Percentiles rank a stretch among this genome's conserved stretches.
phyloP scores from a whole-genome alignment of 2,113 vertebrate species.

The Pseudorhombus dupliciocellatus region DNA sequence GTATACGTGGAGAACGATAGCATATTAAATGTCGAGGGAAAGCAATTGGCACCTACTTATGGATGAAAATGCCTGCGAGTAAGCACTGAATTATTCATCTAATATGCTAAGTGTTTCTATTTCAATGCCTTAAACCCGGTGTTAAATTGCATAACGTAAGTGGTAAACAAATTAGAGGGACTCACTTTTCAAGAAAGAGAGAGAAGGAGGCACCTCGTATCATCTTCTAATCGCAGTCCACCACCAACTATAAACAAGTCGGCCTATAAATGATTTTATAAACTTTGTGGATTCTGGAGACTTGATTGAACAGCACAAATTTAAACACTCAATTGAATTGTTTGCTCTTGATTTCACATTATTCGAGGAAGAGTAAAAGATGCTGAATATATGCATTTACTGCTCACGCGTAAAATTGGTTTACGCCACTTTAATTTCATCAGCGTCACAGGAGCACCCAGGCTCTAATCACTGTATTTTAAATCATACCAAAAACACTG shows the following conservation, averaged over 20 bases:
- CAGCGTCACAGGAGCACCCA: conserved; percentile 9
- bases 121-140: conserved; percentile 57
- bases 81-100: conserved; percentile 74
- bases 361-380: conserved; percentile 9
- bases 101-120: conserved; percentile 73
- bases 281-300: not conserved
- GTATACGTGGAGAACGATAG: conserved; percentile 9
- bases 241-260: not conserved
- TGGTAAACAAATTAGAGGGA: conserved; percentile 58
- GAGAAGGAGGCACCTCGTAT: conserved; percentile 4
- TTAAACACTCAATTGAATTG: not conserved
- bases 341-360: not conserved
- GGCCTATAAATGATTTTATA: not conserved
- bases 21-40: conserved; percentile 42
- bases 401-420: conserved; percentile 54
- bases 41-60: conserved; percentile 67
- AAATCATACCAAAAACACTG: not conserved
- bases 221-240: not conserved
- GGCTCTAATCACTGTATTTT: conserved; percentile 22
- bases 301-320: not conserved
- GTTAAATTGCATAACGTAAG: conserved; percentile 55
- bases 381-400: conserved; percentile 27
- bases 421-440: conserved; percentile 32
- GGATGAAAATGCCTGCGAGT: conserved; percentile 65
- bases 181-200: conserved; percentile 27